Evolutionary conservation across 1,140 invertebrate genomes (phyloP).

Genomic region (Rhyacophila brunnea): DNA sequence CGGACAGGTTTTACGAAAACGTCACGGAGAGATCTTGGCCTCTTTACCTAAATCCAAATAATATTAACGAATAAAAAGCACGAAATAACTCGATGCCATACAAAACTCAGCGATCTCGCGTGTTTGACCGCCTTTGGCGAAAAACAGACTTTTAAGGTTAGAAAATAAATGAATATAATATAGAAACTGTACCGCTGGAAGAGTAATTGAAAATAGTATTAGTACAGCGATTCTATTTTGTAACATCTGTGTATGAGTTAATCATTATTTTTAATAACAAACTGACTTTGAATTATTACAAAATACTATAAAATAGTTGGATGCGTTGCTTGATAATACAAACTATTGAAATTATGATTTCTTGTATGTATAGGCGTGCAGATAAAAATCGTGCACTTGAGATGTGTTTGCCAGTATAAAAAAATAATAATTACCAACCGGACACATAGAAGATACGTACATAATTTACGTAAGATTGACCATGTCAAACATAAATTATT

Average conservation of each 20-base stretch:
- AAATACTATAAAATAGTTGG: not conserved
- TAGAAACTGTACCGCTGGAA: not conserved
- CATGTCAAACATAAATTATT: too few species aligned
- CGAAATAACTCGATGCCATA: not conserved
- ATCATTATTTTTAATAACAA: not conserved
- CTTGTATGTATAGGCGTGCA: too few species aligned
- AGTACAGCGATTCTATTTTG: not conserved
- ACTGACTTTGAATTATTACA: not conserved
- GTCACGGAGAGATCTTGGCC: conserved; percentile 36
- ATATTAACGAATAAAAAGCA: conserved; percentile 16
- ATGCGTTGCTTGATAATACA: not conserved
- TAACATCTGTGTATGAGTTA: not conserved
- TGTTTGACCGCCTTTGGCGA: not conserved
- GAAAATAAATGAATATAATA: not conserved
- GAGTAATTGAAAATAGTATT: too few species aligned
- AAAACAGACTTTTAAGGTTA: not conserved
- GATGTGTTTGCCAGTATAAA: too few species aligned
- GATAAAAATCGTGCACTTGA: too few species aligned
- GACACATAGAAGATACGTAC: too few species aligned
- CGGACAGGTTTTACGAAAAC: conserved; percentile 36
- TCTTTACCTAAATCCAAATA: conserved; percentile 35
- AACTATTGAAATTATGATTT: not conserved
- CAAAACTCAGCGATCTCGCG: too few species aligned
- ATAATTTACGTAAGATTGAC: too few species aligned
- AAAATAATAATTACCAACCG: too few species aligned